Evolutionary conservation across 2,888 invertebrate genomes (phyloP).

Genomic region (Steinernema hermaphroditum): DNA sequence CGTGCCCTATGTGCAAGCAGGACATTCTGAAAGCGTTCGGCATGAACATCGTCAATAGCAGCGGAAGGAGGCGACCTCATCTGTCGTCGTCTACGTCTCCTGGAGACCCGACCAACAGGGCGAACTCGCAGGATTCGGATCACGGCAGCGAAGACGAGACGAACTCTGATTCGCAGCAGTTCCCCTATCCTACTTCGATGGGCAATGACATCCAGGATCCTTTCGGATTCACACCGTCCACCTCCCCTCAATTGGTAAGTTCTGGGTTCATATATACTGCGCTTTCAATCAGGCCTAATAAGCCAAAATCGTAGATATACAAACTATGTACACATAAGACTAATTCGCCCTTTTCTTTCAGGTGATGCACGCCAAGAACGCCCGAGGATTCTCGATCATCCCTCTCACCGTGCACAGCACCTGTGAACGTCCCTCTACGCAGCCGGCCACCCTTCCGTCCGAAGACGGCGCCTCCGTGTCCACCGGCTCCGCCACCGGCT

Average conservation of each 20-base stretch:
- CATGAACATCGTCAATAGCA: constrained; percentile 41
- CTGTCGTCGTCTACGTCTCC: constrained; percentile 33
- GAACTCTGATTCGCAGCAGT: constrained; percentile 34
- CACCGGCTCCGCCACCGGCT: background rate
- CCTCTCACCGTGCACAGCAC: constrained; percentile 56
- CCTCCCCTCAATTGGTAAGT: constrained; percentile 53
- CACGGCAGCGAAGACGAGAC: constrained; percentile 18
- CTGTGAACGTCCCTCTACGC: background rate
- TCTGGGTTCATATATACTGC: constrained; percentile 31
- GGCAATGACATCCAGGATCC: constrained; percentile 57
- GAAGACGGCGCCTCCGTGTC: constrained; percentile 12
- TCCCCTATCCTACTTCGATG: constrained; percentile 46
- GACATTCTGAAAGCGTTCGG: constrained; percentile 81
- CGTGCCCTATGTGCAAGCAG: constrained; percentile 92
- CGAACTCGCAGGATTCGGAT: constrained; percentile 3
- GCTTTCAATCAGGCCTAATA: too few relatives aligned
- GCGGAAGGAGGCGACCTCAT: constrained; percentile 44
- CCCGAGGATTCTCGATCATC: constrained; percentile 54
- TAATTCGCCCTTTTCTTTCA: too few relatives aligned
- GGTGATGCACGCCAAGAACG: constrained; percentile 53
- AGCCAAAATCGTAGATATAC: too few relatives aligned
- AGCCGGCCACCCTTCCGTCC: background rate
- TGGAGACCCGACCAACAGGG: background rate
- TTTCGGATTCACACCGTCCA: constrained; percentile 52
- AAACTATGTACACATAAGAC: too few relatives aligned